Percentiles rank a stretch among this genome's conserved stretches.
phyloP scores from a whole-genome alignment of 37 sponge, comb jelly and placozoan species.

The Ianthella basta region DNA sequence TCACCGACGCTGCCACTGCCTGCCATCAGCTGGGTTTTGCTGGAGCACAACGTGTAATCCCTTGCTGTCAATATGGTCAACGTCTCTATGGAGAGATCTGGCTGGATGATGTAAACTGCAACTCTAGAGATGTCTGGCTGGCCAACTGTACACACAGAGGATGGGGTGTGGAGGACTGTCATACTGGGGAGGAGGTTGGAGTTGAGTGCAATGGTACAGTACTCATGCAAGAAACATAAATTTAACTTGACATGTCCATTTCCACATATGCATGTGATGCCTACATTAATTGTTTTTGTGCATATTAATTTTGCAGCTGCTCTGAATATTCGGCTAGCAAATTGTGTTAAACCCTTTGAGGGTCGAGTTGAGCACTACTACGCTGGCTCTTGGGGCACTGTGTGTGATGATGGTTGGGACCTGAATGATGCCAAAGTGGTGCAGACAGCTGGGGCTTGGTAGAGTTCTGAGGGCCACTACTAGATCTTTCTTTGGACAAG shows the following conservation, averaged over 20 bases:
- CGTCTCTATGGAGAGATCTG: constrained; percentile 11
- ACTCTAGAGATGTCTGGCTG: constrained; percentile 10
- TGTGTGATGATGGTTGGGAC: constrained; percentile 10
- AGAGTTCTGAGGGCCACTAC: background rate
- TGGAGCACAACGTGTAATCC: background rate
- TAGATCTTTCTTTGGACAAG: background rate
- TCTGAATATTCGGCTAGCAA: background rate
- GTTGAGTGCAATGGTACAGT: background rate
- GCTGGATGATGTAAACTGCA: constrained; percentile 12
- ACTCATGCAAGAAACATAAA: too few relatives aligned
- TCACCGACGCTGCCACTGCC: background rate
- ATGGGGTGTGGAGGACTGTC: constrained; percentile 32
- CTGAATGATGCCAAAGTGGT: constrained; percentile 12
- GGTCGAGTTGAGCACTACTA: constrained; percentile 6
- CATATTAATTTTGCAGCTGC: background rate
- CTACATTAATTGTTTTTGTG: too few relatives aligned
- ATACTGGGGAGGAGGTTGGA: constrained; percentile 6
- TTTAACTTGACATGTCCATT: too few relatives aligned
- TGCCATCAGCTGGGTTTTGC: constrained; percentile 31
- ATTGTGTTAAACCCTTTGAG: background rate
- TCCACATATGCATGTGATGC: too few relatives aligned
- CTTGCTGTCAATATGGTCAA: constrained; percentile 1
- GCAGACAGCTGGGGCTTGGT: constrained; percentile 10
- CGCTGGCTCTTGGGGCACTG: constrained; percentile 18
- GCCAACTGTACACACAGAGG: constrained; percentile 27